Conservation (phyloP, 2,113 vertebrate species). For the Dicentrarchus labrax region DNA sequence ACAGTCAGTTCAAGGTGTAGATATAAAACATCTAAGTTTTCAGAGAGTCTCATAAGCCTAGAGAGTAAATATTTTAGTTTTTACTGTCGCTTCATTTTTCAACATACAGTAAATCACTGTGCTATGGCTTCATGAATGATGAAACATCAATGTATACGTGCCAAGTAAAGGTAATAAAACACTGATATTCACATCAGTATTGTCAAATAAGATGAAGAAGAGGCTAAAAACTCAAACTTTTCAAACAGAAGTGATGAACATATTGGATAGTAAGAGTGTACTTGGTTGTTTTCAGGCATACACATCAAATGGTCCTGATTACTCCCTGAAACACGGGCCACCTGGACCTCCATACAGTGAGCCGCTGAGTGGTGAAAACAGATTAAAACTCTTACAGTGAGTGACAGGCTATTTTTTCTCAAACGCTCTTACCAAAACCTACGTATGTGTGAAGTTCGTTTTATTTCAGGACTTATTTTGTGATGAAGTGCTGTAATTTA, state of each 20-base stretch:
- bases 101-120: constrained; percentile 22
- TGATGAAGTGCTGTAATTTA: constrained; percentile 62
- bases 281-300: constrained; percentile 3
- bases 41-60: constrained; percentile 22
- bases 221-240: not conserved
- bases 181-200: constrained; percentile 31
- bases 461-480: constrained; percentile 53
- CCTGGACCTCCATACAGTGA: not conserved
- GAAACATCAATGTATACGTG: constrained; percentile 13
- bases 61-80: constrained; percentile 35
- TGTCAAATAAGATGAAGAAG: not conserved
- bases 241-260: not conserved
- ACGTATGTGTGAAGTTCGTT: constrained; percentile 25
- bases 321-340: constrained; percentile 13
- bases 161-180: not conserved
- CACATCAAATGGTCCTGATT: constrained; percentile 9
- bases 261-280: not conserved
- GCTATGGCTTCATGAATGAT: constrained; percentile 27
- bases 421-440: constrained; percentile 6
- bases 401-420: constrained; percentile 41
- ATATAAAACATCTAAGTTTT: constrained; percentile 26
- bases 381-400: constrained; percentile 64
- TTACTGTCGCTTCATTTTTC: constrained; percentile 16
- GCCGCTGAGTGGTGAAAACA: constrained; percentile 39
- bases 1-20: not conserved